Evolutionary conservation across 2,888 invertebrate species (phyloP).

Genomic region (Malacosoma neustria): DNA sequence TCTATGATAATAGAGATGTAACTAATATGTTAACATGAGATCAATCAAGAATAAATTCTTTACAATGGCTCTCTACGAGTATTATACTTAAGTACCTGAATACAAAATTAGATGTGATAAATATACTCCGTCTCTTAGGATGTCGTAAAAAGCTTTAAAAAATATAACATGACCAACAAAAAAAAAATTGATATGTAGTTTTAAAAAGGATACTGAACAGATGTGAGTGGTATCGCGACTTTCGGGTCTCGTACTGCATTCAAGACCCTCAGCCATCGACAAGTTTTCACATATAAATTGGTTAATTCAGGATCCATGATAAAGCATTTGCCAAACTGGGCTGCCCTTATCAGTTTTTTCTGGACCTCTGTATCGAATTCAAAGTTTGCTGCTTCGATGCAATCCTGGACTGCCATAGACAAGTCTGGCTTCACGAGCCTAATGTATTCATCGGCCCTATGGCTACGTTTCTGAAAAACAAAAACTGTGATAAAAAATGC

Average conservation of each 20-base stretch:
- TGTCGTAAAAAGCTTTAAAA: no score
- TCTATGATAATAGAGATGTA: no score
- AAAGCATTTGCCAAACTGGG: slow-evolving; percentile 97
- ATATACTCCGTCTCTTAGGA: no score
- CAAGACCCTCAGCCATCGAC: slow-evolving; percentile 89
- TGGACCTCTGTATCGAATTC: slow-evolving; percentile 92
- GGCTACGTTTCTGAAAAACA: slow-evolving; percentile 82
- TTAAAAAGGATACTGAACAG: slow-evolving; percentile 86
- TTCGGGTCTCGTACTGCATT: slow-evolving; percentile 90
- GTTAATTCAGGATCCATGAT: slow-evolving; percentile 81
- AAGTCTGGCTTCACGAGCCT: slow-evolving; percentile 88
- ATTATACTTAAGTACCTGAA: no score
- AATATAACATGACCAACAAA: no score
- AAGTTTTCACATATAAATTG: slow-evolving; percentile 89
- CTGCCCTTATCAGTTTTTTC: slow-evolving; percentile 91
- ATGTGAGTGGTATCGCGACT: slow-evolving; percentile 93
- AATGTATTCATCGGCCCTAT: slow-evolving; percentile 95
- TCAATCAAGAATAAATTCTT: no score
- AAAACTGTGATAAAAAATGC: no score
- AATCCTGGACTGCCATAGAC: slow-evolving; percentile 89
- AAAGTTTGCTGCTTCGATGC: slow-evolving; percentile 93
- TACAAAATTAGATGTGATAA: no score
- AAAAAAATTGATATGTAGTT: no score
- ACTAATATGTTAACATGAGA: no score
- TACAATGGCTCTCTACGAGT: no score